Evolutionary conservation across 1,140 invertebrate genomes (phyloP).

Genomic region (Drosophila dunni): DNA sequence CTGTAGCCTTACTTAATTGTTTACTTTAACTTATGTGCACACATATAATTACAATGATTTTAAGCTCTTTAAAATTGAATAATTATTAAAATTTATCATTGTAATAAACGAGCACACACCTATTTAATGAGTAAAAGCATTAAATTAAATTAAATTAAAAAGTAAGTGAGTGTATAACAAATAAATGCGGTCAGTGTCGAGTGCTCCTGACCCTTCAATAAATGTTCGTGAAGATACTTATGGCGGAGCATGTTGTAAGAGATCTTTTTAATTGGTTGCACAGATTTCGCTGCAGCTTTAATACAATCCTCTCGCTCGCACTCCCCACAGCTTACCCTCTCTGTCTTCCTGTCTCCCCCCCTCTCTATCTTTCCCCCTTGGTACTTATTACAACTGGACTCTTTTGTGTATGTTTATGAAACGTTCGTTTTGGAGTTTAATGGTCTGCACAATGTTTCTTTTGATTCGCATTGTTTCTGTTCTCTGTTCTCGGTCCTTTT

Average conservation of each 20-base stretch:
- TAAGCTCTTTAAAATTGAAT: too few relatives aligned
- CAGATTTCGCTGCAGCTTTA: too few relatives aligned
- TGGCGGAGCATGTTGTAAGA: background rate
- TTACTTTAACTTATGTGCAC: too few relatives aligned
- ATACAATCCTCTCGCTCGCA: background rate
- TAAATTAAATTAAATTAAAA: too few relatives aligned
- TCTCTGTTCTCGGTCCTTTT: background rate
- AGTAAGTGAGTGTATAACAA: too few relatives aligned
- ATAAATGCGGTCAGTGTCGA: too few relatives aligned
- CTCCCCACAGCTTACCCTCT: background rate
- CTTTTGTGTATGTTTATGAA: constrained; percentile 26
- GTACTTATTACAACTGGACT: constrained; percentile 9
- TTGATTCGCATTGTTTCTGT: constrained; percentile 72
- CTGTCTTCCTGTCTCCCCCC: background rate
- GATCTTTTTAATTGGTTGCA: background rate
- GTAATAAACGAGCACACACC: too few relatives aligned
- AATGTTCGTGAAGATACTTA: background rate
- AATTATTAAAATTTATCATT: too few relatives aligned
- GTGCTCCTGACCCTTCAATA: too few relatives aligned
- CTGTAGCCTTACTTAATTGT: too few relatives aligned
- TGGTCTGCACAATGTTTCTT: constrained; percentile 80
- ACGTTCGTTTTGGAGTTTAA: constrained; percentile 55
- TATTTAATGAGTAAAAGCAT: too few relatives aligned
- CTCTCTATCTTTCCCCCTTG: background rate
- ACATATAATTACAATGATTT: too few relatives aligned